Evolutionary conservation across 1,140 invertebrate genomes (phyloP).

Genomic region (Cydia strobilella): DNA sequence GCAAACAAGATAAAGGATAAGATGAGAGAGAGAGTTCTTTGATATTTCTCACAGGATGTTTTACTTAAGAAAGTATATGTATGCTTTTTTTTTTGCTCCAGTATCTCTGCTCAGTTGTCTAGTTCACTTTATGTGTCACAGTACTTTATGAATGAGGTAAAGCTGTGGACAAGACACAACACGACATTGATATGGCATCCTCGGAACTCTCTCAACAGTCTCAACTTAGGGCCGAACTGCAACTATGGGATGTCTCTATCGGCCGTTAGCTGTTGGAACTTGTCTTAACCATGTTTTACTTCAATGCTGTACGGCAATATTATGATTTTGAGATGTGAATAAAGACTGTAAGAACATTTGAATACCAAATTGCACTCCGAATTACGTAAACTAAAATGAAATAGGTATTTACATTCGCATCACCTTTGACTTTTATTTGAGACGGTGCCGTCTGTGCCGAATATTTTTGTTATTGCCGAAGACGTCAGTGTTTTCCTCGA

Average conservation of each 20-base stretch:
- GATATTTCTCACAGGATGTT: no score
- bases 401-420: not conserved
- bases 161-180: not conserved
- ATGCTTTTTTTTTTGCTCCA: not conserved
- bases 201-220: not conserved
- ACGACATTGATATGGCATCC: not conserved
- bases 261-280: not conserved
- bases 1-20: no score
- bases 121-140: constrained; percentile 10
- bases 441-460: not conserved
- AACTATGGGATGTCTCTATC: no score
- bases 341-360: not conserved
- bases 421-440: constrained; percentile 12
- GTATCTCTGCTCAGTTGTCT: not conserved
- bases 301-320: not conserved
- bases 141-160: not conserved
- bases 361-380: not conserved
- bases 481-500: not conserved
- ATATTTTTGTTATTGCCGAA: not conserved
- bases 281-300: not conserved
- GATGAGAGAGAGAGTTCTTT: no score
- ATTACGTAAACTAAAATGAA: not conserved
- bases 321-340: not conserved
- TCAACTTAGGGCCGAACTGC: no score
- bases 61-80: not conserved